Conservation (phyloP, 2,113 vertebrate species). For the Misgurnus mizolepis region DNA sequence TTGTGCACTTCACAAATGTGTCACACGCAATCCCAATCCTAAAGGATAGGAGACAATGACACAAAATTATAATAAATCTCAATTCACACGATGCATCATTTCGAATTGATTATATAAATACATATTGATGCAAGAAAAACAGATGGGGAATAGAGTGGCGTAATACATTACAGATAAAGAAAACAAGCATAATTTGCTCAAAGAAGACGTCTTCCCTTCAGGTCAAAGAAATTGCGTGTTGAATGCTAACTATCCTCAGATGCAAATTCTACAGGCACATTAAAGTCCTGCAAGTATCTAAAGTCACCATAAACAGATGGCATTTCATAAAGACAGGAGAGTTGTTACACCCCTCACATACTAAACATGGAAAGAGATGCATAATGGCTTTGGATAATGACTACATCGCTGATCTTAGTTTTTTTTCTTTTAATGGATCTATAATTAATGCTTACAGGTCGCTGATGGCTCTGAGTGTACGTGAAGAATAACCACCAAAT, state of each 20-base stretch:
- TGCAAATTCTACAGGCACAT: conserved; percentile 47
- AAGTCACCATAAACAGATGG: conserved; percentile 63
- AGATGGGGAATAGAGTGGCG: background rate
- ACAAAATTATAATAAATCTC: background rate
- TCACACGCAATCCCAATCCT: background rate
- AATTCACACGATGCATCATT: background rate
- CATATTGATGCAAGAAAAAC: background rate
- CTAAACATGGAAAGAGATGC: conserved; percentile 48
- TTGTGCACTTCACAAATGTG: conserved; percentile 37
- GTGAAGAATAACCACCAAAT: conserved; percentile 39
- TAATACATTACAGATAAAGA: background rate
- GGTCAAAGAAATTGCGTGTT: conserved; percentile 17
- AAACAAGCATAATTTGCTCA: background rate
- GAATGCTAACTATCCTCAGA: background rate
- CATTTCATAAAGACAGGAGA: conserved; percentile 58
- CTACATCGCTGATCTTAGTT: conserved; percentile 64
- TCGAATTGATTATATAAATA: background rate
- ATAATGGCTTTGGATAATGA: conserved; percentile 66
- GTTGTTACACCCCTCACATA: conserved; percentile 47
- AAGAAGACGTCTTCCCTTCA: conserved; percentile 11
- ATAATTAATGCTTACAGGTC: conserved; percentile 69
- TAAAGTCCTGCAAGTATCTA: conserved; percentile 53
- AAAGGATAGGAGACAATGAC: conserved; percentile 8
- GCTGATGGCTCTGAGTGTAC: conserved; percentile 48
- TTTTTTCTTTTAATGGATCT: conserved; percentile 64